Base-by-base conservation (phyloP, 2,797 vertebrate genomes). In the Danio choprae region DNA sequence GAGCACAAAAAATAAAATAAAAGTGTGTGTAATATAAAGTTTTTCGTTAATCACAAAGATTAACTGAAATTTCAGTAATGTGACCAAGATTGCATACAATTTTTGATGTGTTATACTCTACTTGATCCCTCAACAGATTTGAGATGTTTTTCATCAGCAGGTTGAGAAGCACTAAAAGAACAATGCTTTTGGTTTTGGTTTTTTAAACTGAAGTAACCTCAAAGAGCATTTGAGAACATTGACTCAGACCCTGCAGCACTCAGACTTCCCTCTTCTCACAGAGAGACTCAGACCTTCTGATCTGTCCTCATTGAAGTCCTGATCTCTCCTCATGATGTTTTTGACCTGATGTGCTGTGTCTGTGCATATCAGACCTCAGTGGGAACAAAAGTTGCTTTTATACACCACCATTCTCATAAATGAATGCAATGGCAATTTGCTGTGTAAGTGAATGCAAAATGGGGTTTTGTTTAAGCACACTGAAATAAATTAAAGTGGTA, bases 331-430 rank as follows among this genome's bases (percentile, higher is more conserved):
- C 40, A 9, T 41, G 53, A 59, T 59, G 56, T 74, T 50, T 73
- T 41, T 59, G 56, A 59, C 60, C 36, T 64, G 3, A 76, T 64
- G 36, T 51, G 60, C 46, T n/a, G 13, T 75, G 13, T 75, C 38
- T 53, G 9, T 36, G 51, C 22, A 6, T 43, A 13, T 11, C 10
- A 62, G 15, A 62, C 15, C 1, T 9, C 20, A 36, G 36, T 29
- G 53, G 10, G 44, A 60, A 74, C 29, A 64, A 64, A 41, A 51
- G 2, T 59, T 12, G 13, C 40, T 65, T 59, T 77, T n/a, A 58
- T 56, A n/a, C 4, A 36, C 16, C 55, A 48, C 4, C 6, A 8
- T 6, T 55, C 10, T 67, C 44, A 5, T 12, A 29, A 51, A 12
- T 63, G 22, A 41, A 51, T 18, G 22, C 16, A 51, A 16, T 38